These are phyloP conservation scores for Potamilus streckersoni DNA, from an alignment of 1,140 invertebrate genomes.

Conservation along the genomic window DNA sequence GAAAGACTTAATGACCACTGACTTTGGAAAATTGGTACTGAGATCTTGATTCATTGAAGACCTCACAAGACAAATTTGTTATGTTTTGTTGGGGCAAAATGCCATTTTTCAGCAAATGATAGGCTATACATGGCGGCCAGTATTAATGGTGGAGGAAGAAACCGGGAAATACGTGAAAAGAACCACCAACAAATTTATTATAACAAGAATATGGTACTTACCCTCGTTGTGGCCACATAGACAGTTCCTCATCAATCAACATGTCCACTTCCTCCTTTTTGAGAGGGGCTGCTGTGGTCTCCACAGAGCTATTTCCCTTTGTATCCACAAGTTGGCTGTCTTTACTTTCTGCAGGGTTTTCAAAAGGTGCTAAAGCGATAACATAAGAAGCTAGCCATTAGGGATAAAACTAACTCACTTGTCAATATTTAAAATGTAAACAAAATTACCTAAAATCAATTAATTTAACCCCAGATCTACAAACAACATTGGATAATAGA, in stretches of 20 bases:
- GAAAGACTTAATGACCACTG: too few species aligned
- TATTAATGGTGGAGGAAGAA: too few species aligned
- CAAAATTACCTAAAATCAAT: not conserved
- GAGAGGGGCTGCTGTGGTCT: slow-evolving; percentile 17
- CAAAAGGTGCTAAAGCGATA: slow-evolving; percentile 35
- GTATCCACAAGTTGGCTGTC: not conserved
- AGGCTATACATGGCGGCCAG: too few species aligned
- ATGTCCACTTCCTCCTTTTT: slow-evolving; percentile 33
- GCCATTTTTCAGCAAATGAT: too few species aligned
- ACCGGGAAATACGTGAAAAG: too few species aligned
- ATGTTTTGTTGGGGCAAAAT: too few species aligned
- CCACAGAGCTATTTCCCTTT: not conserved
- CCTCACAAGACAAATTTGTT: too few species aligned
- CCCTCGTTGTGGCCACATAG: slow-evolving; percentile 35
- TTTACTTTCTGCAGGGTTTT: slow-evolving; percentile 37
- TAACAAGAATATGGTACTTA: not conserved
- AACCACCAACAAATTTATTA: too few species aligned
- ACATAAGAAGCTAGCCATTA: not conserved
- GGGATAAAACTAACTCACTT: not conserved
- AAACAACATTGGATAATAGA: not conserved
- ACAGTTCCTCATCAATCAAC: slow-evolving; percentile 47
- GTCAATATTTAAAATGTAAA: slow-evolving; percentile 7
- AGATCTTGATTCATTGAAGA: too few species aligned
- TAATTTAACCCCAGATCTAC: not conserved
- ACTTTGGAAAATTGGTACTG: too few species aligned